Conservation (phyloP, 2,797 vertebrate genomes). For the Epinephelus malabaricus region DNA sequence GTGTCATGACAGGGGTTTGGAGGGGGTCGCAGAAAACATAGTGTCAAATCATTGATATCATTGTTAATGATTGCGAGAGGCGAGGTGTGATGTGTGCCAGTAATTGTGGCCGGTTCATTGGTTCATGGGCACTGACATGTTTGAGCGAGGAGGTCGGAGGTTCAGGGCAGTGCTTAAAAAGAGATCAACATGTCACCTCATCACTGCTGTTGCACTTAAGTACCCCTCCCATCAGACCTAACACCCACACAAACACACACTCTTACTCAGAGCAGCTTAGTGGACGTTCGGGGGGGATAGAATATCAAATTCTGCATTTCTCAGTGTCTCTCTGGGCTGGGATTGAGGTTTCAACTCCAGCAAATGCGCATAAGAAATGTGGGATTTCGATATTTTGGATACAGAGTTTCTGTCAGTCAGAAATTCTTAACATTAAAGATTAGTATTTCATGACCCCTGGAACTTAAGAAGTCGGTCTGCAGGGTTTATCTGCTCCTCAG, state of each 20-base stretch:
- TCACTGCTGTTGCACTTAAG: constrained; percentile 54
- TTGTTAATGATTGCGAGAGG: constrained; percentile 57
- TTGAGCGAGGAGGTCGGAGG: constrained; percentile 57
- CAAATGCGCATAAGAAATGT: constrained; percentile 46
- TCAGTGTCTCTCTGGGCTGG: constrained; percentile 41
- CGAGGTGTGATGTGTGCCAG: constrained; percentile 59
- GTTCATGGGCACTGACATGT: constrained; percentile 47
- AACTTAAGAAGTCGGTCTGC: constrained; percentile 34
- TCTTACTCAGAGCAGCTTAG: constrained; percentile 29
- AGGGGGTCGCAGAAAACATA: constrained; percentile 63
- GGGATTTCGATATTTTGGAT: constrained; percentile 49
- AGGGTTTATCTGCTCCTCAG: constrained; percentile 34
- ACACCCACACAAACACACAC: constrained; percentile 32
- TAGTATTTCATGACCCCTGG: constrained; percentile 35
- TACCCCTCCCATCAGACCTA: constrained; percentile 41
- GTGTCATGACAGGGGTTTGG: constrained; percentile 41
- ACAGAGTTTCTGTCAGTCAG: constrained; percentile 7
- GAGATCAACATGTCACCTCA: constrained; percentile 74
- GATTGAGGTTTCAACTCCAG: constrained; percentile 49
- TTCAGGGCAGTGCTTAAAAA: constrained; percentile 58
- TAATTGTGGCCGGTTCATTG: constrained; percentile 29
- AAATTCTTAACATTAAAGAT: constrained; percentile 31
- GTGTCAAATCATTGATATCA: constrained; percentile 69
- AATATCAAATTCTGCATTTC: constrained; percentile 58
- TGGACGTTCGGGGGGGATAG: constrained; percentile 42